Percentiles rank a stretch among this genome's conserved stretches.
phyloP scores from a whole-genome alignment of 35 echinoderm and acorn worm species.

The Acanthaster planci region DNA sequence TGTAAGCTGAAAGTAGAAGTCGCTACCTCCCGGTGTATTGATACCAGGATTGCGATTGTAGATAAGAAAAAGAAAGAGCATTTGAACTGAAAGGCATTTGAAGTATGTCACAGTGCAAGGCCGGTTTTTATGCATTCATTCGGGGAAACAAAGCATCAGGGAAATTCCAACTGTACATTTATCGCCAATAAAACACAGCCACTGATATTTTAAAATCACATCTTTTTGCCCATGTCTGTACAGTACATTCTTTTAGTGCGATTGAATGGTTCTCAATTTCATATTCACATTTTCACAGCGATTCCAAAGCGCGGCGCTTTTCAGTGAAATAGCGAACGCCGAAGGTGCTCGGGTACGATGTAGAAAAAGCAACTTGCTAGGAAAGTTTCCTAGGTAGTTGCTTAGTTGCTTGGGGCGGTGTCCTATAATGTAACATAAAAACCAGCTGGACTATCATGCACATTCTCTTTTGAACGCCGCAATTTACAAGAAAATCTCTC shows the following conservation, averaged over 20 bases:
- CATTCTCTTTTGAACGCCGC: too few species aligned
- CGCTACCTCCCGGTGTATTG: neutral
- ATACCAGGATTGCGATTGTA: neutral
- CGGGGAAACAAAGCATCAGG: neutral
- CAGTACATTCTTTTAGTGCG: neutral
- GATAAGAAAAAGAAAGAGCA: neutral
- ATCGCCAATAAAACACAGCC: constrained; percentile 4
- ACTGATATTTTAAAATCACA: neutral
- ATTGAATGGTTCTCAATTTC: neutral
- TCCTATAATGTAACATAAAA: too few species aligned
- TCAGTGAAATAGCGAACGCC: neutral
- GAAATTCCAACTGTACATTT: constrained; percentile 5
- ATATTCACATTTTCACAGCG: neutral
- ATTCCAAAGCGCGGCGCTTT: neutral
- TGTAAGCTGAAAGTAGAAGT: neutral
- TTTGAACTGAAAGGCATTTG: neutral
- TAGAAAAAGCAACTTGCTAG: neutral
- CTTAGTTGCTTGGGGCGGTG: too few species aligned
- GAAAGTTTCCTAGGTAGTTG: too few species aligned
- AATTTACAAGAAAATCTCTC: too few species aligned
- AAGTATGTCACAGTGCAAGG: neutral
- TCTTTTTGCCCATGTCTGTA: neutral
- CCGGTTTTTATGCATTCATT: neutral
- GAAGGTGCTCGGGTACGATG: neutral
- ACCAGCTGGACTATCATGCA: too few species aligned